phyloP scores from a whole-genome alignment of 2,888 invertebrate genomes.

The Agrenia bidenticulata region DNA sequence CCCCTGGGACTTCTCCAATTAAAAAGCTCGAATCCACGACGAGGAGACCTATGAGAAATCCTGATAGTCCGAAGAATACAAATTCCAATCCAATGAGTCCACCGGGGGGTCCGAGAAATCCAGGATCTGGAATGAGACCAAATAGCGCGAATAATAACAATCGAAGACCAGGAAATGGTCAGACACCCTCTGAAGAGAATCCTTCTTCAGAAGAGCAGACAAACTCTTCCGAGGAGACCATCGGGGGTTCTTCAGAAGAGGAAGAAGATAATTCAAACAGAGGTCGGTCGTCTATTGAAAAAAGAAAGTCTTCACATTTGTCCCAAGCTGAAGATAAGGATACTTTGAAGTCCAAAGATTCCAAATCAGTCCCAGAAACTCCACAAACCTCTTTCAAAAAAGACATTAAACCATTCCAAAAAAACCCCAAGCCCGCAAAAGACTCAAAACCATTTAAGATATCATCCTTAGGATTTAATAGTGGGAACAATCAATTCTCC shows the following conservation, averaged over 20 bases:
- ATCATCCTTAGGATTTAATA: neutral
- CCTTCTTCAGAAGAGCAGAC: slow-evolving; percentile 25
- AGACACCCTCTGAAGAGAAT: slow-evolving; percentile 15
- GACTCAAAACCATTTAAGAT: neutral
- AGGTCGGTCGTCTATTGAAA: neutral
- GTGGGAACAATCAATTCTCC: neutral
- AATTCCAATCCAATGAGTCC: neutral
- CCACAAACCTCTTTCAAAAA: neutral
- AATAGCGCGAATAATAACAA: neutral
- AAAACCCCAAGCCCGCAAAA: neutral
- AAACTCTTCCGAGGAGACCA: slow-evolving; percentile 25
- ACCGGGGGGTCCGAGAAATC: neutral
- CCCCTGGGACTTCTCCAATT: neutral
- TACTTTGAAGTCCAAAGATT: neutral
- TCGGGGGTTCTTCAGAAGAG: slow-evolving; percentile 26
- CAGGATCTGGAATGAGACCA: neutral
- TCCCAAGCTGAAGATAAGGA: too few species aligned
- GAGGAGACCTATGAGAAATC: neutral
- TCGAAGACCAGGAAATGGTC: neutral
- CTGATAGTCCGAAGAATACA: neutral
- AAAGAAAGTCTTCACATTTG: neutral
- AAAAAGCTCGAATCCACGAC: neutral
- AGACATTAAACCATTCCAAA: neutral
- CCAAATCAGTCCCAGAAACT: neutral
- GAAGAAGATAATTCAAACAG: slow-evolving; percentile 13